Evolutionary conservation across 2,113 vertebrate genomes (phyloP).

Genomic region (Gnathonemus echidnorhynchus): DNA sequence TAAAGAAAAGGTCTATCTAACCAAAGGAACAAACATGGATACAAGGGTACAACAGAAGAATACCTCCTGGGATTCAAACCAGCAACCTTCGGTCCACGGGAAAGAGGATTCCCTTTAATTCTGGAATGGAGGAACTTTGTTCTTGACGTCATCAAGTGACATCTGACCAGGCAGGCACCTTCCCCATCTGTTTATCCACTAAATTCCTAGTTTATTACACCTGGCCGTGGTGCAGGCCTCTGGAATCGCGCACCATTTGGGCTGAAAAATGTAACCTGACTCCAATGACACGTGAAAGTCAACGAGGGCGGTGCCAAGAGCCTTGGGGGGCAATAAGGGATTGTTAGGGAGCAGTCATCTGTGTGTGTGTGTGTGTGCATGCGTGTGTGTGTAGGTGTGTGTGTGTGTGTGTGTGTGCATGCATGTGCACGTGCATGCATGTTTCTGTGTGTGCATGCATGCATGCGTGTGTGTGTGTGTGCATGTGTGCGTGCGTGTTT

Average conservation of each 20-base stretch:
- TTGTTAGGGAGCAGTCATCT: neutral
- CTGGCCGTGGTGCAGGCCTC: conserved; percentile 11
- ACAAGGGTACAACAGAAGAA: neutral
- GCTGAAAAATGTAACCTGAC: conserved; percentile 24
- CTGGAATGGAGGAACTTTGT: neutral
- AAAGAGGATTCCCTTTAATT: neutral
- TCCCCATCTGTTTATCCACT: conserved; percentile 9
- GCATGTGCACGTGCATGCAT: neutral
- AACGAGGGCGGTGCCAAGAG: neutral
- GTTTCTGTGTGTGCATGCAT: neutral
- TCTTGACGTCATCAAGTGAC: neutral
- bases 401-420: neutral
- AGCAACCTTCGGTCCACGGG: neutral
- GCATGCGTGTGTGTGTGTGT: neutral
- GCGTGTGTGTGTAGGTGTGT: too few species aligned
- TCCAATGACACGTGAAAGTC: neutral
- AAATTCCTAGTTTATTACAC: neutral
- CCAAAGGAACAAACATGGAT: neutral
- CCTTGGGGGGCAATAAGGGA: conserved; percentile 1
- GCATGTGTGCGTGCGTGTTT: neutral
- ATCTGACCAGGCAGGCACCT: conserved; percentile 28
- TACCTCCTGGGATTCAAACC: neutral
- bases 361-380: conserved; percentile 1
- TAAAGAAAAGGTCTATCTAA: neutral
- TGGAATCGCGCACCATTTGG: conserved; percentile 26